Conservation (phyloP, 2,888 invertebrate species). For the Plebejus melissa region DNA sequence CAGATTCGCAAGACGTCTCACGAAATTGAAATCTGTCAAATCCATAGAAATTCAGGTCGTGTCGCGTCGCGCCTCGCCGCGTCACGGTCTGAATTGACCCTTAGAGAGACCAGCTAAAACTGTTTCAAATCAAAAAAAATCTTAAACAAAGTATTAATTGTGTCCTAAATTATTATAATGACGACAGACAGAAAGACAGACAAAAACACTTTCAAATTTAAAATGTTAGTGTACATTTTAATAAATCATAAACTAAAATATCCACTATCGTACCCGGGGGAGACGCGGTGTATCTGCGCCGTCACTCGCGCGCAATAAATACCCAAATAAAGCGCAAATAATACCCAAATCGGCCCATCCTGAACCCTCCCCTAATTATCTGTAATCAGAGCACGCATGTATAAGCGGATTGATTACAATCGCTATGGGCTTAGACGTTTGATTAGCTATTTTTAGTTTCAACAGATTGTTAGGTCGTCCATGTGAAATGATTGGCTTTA, state of each 20-base stretch:
- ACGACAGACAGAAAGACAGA: background rate
- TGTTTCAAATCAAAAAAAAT: too few relatives aligned
- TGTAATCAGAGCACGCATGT: constrained; percentile 50
- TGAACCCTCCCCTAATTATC: constrained; percentile 65
- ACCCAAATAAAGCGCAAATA: constrained; percentile 83
- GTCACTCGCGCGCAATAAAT: constrained; percentile 80
- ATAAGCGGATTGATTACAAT: constrained; percentile 55
- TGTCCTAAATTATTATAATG: too few relatives aligned
- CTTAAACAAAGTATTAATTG: too few relatives aligned
- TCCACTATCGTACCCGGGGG: constrained; percentile 36
- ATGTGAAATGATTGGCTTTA: constrained; percentile 33
- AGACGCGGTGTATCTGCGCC: constrained; percentile 70
- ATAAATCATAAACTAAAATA: background rate
- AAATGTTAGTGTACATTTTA: background rate
- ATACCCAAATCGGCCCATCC: constrained; percentile 78
- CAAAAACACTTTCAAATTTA: background rate
- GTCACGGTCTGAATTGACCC: too few relatives aligned
- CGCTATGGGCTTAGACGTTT: constrained; percentile 45
- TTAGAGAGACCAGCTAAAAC: too few relatives aligned
- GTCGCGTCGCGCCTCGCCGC: too few relatives aligned
- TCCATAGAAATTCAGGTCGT: too few relatives aligned
- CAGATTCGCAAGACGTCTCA: too few relatives aligned
- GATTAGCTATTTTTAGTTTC: constrained; percentile 39
- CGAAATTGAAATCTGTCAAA: too few relatives aligned
- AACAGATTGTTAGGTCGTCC: background rate